Base-by-base conservation (phyloP, 1,140 invertebrate genomes). In the Drosophila tani region DNA sequence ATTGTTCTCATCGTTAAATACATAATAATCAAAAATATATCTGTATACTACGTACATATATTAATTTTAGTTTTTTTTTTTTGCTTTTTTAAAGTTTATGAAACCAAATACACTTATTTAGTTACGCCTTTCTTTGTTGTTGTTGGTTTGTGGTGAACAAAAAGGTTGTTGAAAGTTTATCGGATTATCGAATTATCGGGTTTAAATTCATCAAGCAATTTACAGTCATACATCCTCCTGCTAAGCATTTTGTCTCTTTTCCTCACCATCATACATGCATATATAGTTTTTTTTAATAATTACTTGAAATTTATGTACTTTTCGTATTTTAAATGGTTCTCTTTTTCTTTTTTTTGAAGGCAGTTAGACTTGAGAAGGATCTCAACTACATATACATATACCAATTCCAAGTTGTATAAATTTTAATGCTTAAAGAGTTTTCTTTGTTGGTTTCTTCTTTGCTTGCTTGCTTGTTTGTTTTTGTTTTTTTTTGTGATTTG, bases 31-130 rank as follows among this genome's bases (percentile, higher is more conserved):
- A 82, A 86, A 86, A 82, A 86, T 86, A 79, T 80, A 80, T 79
- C 71, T 82, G 63, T 86, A 65, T 85, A 65, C 70, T 85, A 55
- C 51, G 51, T 55, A 55, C 29, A 55, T 55, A 79, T 86, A 73
- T 86, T 66, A 84, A 86, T 82, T 86, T 87, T 82, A 79, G 71
- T 55, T 68, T 79, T 53, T n/a, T 65, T 83, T 66, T 67, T 55
- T 66, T 83, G 69, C 79, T 73, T 75, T 78, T 88, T 90, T 64
- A 81, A 81, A 86, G 81, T 88, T 90, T 57, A 71, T 85, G 85
- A 90, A 90, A 90, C 82, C 86, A 90, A 88, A 87, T 88, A 88
- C 80, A 87, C 77, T 83, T 88, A 58, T 73, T 87, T 82, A 86
- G 80, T 87, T 82, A 86, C 76, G 83, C 66, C 9, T 46, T 76